Conservation (phyloP, 2,888 invertebrate species). For the Agonopterix alstromeriana region DNA sequence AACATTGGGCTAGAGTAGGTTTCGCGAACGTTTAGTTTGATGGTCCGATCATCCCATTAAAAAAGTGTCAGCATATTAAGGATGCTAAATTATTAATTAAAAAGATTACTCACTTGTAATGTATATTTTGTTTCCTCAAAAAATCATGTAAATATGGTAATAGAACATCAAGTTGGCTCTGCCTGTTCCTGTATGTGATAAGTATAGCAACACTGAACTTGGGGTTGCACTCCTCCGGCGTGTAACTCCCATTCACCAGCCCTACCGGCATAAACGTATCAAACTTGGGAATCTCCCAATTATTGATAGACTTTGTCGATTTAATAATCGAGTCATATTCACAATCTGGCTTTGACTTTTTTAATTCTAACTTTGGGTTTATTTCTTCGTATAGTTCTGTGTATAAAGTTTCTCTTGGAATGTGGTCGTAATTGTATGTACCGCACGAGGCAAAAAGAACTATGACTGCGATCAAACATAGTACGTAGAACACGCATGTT, state of each 20-base stretch:
- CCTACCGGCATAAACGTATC: conserved; percentile 27
- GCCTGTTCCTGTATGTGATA: conserved; percentile 86
- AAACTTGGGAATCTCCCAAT: conserved; percentile 30
- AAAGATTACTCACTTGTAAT: conserved; percentile 79
- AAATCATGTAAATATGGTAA: conserved; percentile 92
- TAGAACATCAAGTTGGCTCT: conserved; percentile 85
- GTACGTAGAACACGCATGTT: conserved; percentile 22
- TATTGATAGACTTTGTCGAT: conserved; percentile 25
- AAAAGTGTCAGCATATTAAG: too few species aligned
- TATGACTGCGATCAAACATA: conserved; percentile 32
- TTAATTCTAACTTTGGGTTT: conserved; percentile 23
- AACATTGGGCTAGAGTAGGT: too few species aligned
- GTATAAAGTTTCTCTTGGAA: conserved; percentile 30
- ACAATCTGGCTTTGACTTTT: conserved; percentile 34
- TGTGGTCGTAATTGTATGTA: conserved; percentile 37
- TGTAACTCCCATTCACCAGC: conserved; percentile 25
- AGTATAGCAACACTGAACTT: conserved; percentile 83
- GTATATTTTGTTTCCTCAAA: conserved; percentile 87
- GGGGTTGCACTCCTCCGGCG: conserved; percentile 31
- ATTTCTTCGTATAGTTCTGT: conserved; percentile 30
- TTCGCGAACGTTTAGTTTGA: too few species aligned
- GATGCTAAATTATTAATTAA: too few species aligned
- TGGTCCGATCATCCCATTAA: too few species aligned
- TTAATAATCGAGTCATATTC: conserved; percentile 42
- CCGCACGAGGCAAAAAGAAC: conserved; percentile 35